A percentile compares a stretch with the other conserved stretches of the same genome.
These are phyloP conservation scores for Chydorus sphaericus DNA, from an alignment of 2,888 invertebrate species.

Conservation along the genomic window DNA sequence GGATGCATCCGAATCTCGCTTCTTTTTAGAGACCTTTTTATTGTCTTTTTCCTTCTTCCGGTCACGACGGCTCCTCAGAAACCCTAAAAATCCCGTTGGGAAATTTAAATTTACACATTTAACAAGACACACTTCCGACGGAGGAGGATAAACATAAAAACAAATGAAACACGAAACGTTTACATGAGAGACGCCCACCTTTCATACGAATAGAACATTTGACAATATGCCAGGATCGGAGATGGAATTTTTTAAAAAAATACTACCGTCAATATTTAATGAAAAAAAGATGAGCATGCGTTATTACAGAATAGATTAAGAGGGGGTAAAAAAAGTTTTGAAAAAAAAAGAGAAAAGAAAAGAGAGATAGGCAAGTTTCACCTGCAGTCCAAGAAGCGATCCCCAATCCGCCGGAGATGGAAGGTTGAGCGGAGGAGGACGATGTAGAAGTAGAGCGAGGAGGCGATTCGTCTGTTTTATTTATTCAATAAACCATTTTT, in stretches of 20 bases:
- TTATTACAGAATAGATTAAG: too few relatives aligned
- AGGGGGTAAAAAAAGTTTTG: constrained; percentile 7
- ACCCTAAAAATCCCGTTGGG: constrained; percentile 42
- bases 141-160: neutral
- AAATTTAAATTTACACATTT: neutral
- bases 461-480: constrained; percentile 10
- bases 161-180: constrained; percentile 6
- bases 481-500: neutral
- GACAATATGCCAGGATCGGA: too few relatives aligned
- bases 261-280: too few relatives aligned
- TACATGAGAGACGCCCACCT: neutral
- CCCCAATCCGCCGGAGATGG: constrained; percentile 16
- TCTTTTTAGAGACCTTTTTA: constrained; percentile 56
- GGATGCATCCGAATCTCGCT: constrained; percentile 24
- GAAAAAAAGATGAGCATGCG: too few relatives aligned
- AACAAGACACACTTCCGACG: neutral
- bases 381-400: constrained; percentile 26
- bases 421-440: constrained; percentile 9
- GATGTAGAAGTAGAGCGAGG: constrained; percentile 11
- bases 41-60: constrained; percentile 65
- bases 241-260: too few relatives aligned
- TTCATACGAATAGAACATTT: constrained; percentile 1
- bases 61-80: constrained; percentile 73
- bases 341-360: constrained; percentile 13
- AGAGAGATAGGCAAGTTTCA: constrained; percentile 16